Base-by-base conservation (phyloP, 2,113 vertebrate species). In the Neogobius melanostomus region DNA sequence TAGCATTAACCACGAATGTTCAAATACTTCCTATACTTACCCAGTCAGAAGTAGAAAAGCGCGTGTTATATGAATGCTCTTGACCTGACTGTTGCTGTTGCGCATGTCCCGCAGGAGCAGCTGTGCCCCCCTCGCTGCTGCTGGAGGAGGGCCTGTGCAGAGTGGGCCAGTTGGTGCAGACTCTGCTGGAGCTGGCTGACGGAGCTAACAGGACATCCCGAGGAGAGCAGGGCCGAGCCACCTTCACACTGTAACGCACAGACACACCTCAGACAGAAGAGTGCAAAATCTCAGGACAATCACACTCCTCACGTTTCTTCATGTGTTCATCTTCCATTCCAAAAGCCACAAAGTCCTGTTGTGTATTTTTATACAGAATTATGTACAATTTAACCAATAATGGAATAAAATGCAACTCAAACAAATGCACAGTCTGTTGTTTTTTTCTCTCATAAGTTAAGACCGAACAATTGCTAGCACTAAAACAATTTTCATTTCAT, bases 51-150 rank as follows among this genome's bases (percentile, higher is more conserved):
- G 21, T 21, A 21, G 21, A 21, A 21, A 21, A 21, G 21, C 21
- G 21, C 2, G 21, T 21, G 21, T 21, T 21, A 21, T 21, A 2
- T 21, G 21, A 21, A 47, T 11, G 10, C 10, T 7, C 10, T 7
- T 17, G 45, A 8, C 7, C 43, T 64, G 28, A 52, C 54, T 36
- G 43, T 50, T 83, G 28, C 54, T 36, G 43, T 50, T 83, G 28
- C 42, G 6, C 46, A 49, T 42, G 73, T 52, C 68, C 36, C 85
- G 16, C 12, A 96, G 95, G 94, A 94, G 15, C 76, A 81, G 17
- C 71, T 96, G 69, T 94, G 94, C 82, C 88, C 92, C 74, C 93
- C 42, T 92, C 93, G 64, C 93, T 94, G 82, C 91, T 94, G 77
- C 66, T 82, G 85, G 94, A 95, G 72, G 94, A 95, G 73, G 94